Percentiles rank a stretch among this genome's conserved stretches.
Conservation (phyloP, 2,113 vertebrate species). For the Tragelaphus scriptus region DNA sequence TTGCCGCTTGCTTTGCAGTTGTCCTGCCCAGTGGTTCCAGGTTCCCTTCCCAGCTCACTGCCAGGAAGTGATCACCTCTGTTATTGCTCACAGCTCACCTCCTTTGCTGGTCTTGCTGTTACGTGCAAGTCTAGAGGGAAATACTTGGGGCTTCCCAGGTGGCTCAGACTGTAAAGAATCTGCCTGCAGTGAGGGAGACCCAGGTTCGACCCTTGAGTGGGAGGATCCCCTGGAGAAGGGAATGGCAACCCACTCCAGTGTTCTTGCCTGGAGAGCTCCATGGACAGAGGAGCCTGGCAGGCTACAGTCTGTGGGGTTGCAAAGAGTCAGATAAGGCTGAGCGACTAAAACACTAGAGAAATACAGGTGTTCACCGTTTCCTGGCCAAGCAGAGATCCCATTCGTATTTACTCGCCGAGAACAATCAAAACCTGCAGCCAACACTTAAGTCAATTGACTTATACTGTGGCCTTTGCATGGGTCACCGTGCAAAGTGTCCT, state of each 20-base stretch:
- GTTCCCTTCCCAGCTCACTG: neutral
- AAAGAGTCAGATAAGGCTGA: neutral
- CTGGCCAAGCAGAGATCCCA: neutral
- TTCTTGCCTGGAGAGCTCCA: neutral
- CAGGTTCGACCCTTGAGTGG: neutral
- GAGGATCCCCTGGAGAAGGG: neutral
- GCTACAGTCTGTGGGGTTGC: neutral
- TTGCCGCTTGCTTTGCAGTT: neutral
- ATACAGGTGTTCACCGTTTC: accelerated
- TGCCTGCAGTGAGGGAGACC: neutral
- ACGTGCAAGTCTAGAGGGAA: neutral
- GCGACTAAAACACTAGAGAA: neutral
- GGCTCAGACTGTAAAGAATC: neutral
- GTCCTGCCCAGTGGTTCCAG: neutral
- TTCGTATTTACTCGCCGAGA: no score
- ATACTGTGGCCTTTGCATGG: accelerated
- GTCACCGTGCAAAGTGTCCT: neutral
- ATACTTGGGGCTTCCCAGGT: neutral
- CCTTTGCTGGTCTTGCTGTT: neutral
- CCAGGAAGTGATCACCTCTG: neutral
- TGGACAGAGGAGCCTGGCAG: neutral
- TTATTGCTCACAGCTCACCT: accelerated
- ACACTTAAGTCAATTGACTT: neutral
- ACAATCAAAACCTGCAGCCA: neutral
- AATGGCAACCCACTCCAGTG: neutral